Base-by-base conservation (phyloP, 2,888 invertebrate genomes). In the Neoscelio sp. region DNA sequence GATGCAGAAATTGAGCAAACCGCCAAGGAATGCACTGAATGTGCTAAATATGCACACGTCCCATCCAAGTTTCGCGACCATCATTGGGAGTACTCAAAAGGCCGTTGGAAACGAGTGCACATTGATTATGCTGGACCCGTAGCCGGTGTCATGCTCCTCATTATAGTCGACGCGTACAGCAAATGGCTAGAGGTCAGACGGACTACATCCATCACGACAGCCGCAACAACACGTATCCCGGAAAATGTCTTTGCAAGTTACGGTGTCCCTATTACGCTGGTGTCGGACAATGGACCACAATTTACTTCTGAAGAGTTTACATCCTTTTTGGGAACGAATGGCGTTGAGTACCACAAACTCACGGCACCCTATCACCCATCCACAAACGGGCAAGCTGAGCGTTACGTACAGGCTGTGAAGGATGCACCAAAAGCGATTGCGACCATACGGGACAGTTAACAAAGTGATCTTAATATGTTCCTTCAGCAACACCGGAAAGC, bases 251-350 rank as follows among this genome's bases (percentile, higher is more conserved):
- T 81, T 18, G 38, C 78, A 18, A 26, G 52, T 0, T 74, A 70
- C 23, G 77, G 79, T 0, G 50, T 50, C 15, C 77, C 79, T n/a
- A 20, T 42, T 6, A 79, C 74, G 0, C n/a, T 77, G n/a, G 74
- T 79, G 4, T 71, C 70, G 0, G 77, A 81, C 40, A 77, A 77
- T 17, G 81, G 62, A 1, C 50, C 67, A 0, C 76, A 79, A 15
- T 81, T 79, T 44, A 74, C 77, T 1, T 76, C 73, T 1, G 35
- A 17, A n/a, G 70, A 80, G 26, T 80, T 80, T 15, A 30, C 10
- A 38, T 17, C 13, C 1, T 80, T 80, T 30, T 12, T 64, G 1
- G 13, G 42, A 5, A 38, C 0, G 1, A 35, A 15, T 17, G 67
- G 60, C 0, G 44, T 65, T 1, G 58, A 70, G 18, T 68, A 40